phyloP scores from a whole-genome alignment of 2,113 vertebrate species.

The Mustelus asterias region DNA sequence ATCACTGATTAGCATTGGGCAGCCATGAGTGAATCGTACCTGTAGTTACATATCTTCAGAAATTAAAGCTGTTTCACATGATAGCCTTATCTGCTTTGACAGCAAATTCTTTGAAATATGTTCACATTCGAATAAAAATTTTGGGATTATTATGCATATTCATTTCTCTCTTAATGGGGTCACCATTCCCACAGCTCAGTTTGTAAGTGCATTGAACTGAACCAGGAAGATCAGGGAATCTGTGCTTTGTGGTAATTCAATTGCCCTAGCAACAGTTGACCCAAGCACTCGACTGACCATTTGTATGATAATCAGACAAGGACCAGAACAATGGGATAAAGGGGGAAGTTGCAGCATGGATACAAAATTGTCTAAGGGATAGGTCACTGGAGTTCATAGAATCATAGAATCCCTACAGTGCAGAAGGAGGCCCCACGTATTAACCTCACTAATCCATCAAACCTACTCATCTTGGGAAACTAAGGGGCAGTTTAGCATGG shows the following conservation, averaged over 20 bases:
- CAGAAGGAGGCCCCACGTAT: too few species aligned
- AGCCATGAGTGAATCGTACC: constrained; percentile 23
- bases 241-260: background rate
- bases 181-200: background rate
- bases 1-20: constrained; percentile 30
- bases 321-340: background rate
- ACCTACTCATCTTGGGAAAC: too few species aligned
- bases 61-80: constrained; percentile 7
- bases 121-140: background rate
- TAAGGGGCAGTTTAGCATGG: too few species aligned
- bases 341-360: background rate
- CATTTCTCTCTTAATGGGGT: background rate
- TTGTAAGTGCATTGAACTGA: background rate
- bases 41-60: constrained; percentile 5
- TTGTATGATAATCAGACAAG: background rate
- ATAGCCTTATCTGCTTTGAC: constrained; percentile 9
- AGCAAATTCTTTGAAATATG: constrained; percentile 27
- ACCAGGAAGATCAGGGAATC: background rate
- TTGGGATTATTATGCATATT: background rate
- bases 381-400: background rate
- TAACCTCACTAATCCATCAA: too few species aligned
- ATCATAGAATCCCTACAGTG: too few species aligned
- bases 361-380: background rate
- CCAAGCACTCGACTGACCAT: background rate
- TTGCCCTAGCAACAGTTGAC: background rate